Conservation (phyloP, 2,113 vertebrate genomes). For the Xiphophorus hellerii region DNA sequence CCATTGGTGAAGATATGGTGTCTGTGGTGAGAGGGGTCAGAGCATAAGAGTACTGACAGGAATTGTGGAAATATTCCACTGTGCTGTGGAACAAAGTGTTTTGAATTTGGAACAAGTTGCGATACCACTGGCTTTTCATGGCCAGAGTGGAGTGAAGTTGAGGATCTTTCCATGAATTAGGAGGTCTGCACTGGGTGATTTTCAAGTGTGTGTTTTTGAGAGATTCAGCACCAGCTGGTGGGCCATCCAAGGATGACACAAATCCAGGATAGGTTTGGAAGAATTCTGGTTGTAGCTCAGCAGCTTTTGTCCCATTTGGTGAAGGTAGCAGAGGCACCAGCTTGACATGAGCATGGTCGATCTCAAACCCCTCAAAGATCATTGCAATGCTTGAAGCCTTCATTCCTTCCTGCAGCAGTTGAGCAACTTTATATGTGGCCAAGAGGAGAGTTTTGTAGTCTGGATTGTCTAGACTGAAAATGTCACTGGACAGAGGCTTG, state of each 20-base stretch:
- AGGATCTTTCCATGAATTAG: slow-evolving; percentile 77
- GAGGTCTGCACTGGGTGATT: slow-evolving; percentile 70
- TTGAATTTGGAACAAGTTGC: slow-evolving; percentile 81
- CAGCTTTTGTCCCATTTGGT: slow-evolving; percentile 38
- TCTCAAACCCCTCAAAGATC: slow-evolving; percentile 82
- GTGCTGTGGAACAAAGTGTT: slow-evolving; percentile 83
- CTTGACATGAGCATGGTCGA: slow-evolving; percentile 81
- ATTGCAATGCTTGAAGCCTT: slow-evolving; percentile 72
- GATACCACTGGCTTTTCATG: slow-evolving; percentile 81
- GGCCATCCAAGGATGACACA: slow-evolving; percentile 78
- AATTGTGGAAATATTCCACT: slow-evolving; percentile 79
- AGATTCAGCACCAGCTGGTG: slow-evolving; percentile 57
- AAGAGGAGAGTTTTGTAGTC: slow-evolving; percentile 76
- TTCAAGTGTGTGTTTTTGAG: slow-evolving; percentile 69
- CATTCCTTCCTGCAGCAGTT: slow-evolving; percentile 71
- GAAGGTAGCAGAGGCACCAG: slow-evolving; percentile 74
- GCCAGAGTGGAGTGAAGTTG: slow-evolving; percentile 73
- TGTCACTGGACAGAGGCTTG: slow-evolving; percentile 76
- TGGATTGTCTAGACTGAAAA: slow-evolving; percentile 68
- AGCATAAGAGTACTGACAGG: slow-evolving; percentile 77
- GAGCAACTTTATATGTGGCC: slow-evolving; percentile 71
- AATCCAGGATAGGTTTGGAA: slow-evolving; percentile 76
- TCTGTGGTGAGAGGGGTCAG: slow-evolving; percentile 83
- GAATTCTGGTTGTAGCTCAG: slow-evolving; percentile 52
- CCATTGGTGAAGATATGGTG: slow-evolving; percentile 84